Conservation (phyloP, 2,888 invertebrate genomes). For the Drosophila aldrichi region DNA sequence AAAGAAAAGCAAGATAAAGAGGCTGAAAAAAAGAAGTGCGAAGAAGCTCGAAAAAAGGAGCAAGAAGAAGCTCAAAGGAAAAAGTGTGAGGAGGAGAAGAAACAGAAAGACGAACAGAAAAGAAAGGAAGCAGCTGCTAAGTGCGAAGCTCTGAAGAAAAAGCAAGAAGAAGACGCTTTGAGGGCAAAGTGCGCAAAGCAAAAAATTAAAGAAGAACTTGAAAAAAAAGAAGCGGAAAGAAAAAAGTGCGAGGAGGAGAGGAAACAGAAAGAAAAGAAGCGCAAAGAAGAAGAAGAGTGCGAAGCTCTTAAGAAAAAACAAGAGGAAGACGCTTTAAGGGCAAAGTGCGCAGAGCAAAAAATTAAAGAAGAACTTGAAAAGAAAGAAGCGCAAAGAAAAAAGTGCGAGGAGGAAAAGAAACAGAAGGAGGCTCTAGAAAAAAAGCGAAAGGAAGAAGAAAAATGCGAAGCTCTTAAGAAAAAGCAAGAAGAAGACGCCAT, state of each 20-base stretch:
- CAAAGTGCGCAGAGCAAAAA: not conserved
- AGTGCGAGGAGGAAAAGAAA: not conserved
- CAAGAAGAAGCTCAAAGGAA: not conserved
- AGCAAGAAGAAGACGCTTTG: not conserved
- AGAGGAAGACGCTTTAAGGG: not conserved
- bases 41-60: not conserved
- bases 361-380: not conserved
- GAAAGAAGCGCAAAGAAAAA: not conserved
- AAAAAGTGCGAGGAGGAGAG: not conserved
- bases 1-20: not conserved
- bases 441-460: not conserved
- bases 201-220: not conserved
- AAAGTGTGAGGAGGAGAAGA: not conserved
- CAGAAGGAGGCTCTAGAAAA: not conserved
- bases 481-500: not conserved
- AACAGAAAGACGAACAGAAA: not conserved
- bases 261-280: not conserved
- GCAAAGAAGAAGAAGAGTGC: not conserved
- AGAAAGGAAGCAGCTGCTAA: not conserved
- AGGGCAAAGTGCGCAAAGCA: not conserved
- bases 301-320: not conserved
- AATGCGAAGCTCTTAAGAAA: not conserved
- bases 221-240: not conserved
- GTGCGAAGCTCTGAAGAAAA: not conserved
- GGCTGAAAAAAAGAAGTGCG: not conserved